Evolutionary conservation across 1,140 invertebrate genomes (phyloP), one percentile per base, ranked within the genome.

Genomic region (Caenorhabditis remanei): DNA sequence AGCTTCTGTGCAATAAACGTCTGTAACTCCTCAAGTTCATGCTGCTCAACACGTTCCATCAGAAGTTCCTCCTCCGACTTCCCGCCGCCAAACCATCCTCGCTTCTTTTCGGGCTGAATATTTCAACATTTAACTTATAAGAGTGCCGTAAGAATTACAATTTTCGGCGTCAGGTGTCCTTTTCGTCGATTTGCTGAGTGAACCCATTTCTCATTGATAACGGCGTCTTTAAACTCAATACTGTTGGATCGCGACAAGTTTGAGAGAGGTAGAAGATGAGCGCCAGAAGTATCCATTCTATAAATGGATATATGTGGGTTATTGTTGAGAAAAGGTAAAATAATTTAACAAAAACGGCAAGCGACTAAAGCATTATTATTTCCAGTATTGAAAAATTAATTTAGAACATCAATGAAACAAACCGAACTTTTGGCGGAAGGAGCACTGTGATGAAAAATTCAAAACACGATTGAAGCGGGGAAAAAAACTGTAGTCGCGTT

Each of bases 1-100:
- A 88, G 61, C 41, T 88, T 88, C 41, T 88, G 87, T 2, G 87
- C 87, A 56, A 88, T 88, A 41, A 84, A 88, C 7, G 65, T 83
- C 41, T 88, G 87, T 6, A 88, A 48, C n/a, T 88, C 87, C 9
- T 84, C 75, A 6, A 79, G 48, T 40, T 88, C 83, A 63, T 88
- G 84, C 48, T 79, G 55, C n/a, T 83, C 75, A 14, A 87, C 50
- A 21, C 86, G 71, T 32, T 83, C 50, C 46, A 86, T 65, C n/a
- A 87, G 24, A 40, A 71, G 46, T 24, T 63, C 71, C 8, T 87
- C 86, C 41, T 58, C 50, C 24, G 55, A 61, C 21, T 65, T 84
- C 16, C 46, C 9, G 8, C 83, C 32, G 11, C 55, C 83, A 32
- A 84, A 84, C 83, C 83, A 84, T 84, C 83, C 83, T 71, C 90